Percentiles rank a stretch among this genome's conserved stretches.
Conservation (phyloP, 2,113 vertebrate species). For the Morone saxatilis region DNA sequence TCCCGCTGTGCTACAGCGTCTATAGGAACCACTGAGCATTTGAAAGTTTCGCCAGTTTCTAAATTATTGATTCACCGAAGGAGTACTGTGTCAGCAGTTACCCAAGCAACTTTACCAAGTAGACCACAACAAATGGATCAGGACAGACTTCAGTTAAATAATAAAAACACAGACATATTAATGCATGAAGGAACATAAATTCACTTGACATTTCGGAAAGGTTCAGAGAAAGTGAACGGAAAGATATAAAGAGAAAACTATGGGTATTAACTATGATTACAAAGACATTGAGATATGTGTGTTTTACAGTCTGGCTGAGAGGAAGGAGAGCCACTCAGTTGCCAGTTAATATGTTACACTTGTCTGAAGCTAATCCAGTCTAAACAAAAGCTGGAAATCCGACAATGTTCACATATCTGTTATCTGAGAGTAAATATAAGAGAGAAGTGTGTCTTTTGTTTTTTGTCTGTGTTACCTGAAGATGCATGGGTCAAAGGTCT, state of each 20-base stretch:
- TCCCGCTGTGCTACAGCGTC: constrained; percentile 19
- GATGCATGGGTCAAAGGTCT: background rate
- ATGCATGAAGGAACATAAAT: background rate
- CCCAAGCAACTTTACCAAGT: constrained; percentile 78
- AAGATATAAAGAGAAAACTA: background rate
- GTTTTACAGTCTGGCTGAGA: background rate
- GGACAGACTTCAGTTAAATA: constrained; percentile 30
- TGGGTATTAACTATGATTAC: background rate
- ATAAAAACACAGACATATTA: constrained; percentile 27
- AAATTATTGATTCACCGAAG: constrained; percentile 90
- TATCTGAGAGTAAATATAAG: too few relatives aligned
- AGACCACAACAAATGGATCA: constrained; percentile 44
- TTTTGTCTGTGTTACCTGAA: background rate
- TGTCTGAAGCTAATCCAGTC: background rate
- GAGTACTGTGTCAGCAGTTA: constrained; percentile 86
- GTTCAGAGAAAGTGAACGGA: background rate
- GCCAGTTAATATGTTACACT: too few relatives aligned
- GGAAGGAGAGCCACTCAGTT: background rate
- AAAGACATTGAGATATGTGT: background rate
- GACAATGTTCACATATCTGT: too few relatives aligned
- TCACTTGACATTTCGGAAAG: background rate
- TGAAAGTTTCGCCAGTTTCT: constrained; percentile 81
- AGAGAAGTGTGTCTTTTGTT: too few relatives aligned
- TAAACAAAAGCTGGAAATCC: background rate
- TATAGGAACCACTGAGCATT: constrained; percentile 58